These are phyloP conservation scores for Ochlodes sylvanus DNA, from an alignment of 2,888 invertebrate genomes.

Conservation along the genomic window DNA sequence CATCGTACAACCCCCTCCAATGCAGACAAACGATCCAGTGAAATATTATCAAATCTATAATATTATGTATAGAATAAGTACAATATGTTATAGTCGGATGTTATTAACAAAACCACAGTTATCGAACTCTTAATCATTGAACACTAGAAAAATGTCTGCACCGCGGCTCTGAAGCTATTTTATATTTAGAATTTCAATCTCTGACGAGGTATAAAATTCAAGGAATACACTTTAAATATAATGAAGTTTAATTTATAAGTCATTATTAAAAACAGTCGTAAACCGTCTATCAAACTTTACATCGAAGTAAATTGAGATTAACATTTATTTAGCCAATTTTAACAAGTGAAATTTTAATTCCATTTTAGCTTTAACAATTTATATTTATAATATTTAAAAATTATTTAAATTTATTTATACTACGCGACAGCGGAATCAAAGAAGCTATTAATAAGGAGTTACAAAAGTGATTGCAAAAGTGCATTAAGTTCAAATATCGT, in stretches of 20 bases:
- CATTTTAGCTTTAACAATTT: constrained; percentile 54
- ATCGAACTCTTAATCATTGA: no score
- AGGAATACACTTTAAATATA: constrained; percentile 27
- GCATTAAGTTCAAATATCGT: constrained; percentile 49
- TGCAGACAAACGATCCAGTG: neutral
- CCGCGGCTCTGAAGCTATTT: constrained; percentile 5
- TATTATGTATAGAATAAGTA: constrained; percentile 3
- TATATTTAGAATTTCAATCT: neutral
- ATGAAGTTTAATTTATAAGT: constrained; percentile 34
- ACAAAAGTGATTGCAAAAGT: constrained; percentile 52
- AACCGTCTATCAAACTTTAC: constrained; percentile 49
- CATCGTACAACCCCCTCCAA: constrained; percentile 27
- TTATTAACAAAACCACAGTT: neutral
- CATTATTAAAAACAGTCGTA: constrained; percentile 49
- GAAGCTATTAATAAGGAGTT: constrained; percentile 69
- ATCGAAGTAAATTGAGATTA: constrained; percentile 41
- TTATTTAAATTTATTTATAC: constrained; percentile 59
- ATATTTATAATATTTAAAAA: constrained; percentile 43
- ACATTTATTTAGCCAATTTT: constrained; percentile 49
- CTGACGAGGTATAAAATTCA: constrained; percentile 35
- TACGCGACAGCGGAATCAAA: constrained; percentile 71
- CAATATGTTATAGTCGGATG: constrained; percentile 5
- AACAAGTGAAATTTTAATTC: constrained; percentile 49
- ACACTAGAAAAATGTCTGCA: neutral
- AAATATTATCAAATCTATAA: neutral